Evolutionary conservation across 1,140 invertebrate genomes (phyloP).

Genomic region (Drosophila auraria): DNA sequence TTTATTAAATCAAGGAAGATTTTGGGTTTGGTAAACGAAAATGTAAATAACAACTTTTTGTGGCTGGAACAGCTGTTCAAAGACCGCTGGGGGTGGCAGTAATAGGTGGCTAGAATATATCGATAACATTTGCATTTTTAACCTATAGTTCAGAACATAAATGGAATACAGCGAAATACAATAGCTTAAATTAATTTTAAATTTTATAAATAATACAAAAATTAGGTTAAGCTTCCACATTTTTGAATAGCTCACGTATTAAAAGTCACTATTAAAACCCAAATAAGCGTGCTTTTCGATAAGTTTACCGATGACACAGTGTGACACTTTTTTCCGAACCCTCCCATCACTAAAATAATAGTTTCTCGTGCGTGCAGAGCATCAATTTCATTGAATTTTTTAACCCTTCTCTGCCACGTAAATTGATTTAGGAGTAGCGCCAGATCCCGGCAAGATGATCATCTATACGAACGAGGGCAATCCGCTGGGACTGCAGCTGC

Average conservation of each 20-base stretch:
- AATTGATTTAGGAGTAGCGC: constrained; percentile 58
- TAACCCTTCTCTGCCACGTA: constrained; percentile 72
- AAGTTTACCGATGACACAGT: not conserved
- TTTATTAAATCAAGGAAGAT: not conserved
- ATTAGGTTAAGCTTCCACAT: too few species aligned
- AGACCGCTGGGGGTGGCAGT: not conserved
- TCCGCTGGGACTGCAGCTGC: constrained; percentile 89
- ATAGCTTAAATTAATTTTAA: too few species aligned
- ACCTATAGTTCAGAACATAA: too few species aligned
- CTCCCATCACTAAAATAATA: constrained; percentile 29
- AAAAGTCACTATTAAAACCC: not conserved
- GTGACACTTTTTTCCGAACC: constrained; percentile 4
- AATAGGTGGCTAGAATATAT: not conserved
- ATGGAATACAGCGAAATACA: too few species aligned
- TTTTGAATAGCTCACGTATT: too few species aligned
- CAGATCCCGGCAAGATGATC: constrained; percentile 86
- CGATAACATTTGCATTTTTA: not conserved
- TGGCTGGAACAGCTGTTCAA: constrained; percentile 7
- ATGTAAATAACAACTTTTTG: constrained; percentile 14
- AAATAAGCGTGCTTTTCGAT: not conserved
- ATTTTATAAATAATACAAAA: too few species aligned
- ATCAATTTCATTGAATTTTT: constrained; percentile 11
- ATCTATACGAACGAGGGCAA: constrained; percentile 90
- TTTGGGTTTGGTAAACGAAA: not conserved
- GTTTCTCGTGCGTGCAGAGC: constrained; percentile 34